Conservation (phyloP, 2,797 vertebrate species). For the Silurus aristotelis region DNA sequence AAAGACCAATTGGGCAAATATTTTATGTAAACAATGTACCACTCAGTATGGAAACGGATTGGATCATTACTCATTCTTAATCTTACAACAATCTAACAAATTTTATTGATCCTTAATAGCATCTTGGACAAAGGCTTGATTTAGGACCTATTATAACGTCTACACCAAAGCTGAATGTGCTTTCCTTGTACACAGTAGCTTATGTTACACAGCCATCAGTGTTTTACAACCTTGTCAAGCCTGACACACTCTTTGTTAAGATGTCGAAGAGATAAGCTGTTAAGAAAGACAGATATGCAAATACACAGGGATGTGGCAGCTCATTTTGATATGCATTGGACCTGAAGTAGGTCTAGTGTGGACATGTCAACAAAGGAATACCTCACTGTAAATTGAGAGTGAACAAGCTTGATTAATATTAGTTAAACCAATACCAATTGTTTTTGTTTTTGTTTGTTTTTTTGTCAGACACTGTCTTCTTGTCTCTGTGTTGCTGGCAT, state of each 20-base stretch:
- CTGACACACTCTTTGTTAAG: constrained; percentile 29
- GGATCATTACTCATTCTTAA: neutral
- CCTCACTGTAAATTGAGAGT: constrained; percentile 48
- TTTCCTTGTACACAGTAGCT: neutral
- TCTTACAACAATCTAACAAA: neutral
- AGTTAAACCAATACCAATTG: constrained; percentile 31
- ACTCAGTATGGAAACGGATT: neutral
- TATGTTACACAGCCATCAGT: constrained; percentile 19
- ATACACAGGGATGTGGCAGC: neutral
- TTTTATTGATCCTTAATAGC: neutral
- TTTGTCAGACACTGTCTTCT: constrained; percentile 18
- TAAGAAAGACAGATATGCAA: constrained; percentile 38
- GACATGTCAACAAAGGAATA: constrained; percentile 67
- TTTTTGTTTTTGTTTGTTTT: constrained; percentile 18
- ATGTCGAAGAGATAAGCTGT: constrained; percentile 29
- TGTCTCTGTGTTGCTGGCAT: constrained; percentile 17
- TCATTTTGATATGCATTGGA: constrained; percentile 34
- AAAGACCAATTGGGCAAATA: neutral
- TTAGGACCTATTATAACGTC: neutral
- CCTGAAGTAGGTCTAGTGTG: constrained; percentile 61
- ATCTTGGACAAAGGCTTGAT: neutral
- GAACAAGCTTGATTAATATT: constrained; percentile 35
- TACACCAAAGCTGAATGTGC: neutral
- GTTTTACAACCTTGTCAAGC: constrained; percentile 25
- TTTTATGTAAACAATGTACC: too few species aligned